Percentiles rank a stretch among this genome's conserved stretches.
These are phyloP conservation scores for Drosophila sucinea DNA, from an alignment of 1,140 invertebrate genomes.

Conservation along the genomic window DNA sequence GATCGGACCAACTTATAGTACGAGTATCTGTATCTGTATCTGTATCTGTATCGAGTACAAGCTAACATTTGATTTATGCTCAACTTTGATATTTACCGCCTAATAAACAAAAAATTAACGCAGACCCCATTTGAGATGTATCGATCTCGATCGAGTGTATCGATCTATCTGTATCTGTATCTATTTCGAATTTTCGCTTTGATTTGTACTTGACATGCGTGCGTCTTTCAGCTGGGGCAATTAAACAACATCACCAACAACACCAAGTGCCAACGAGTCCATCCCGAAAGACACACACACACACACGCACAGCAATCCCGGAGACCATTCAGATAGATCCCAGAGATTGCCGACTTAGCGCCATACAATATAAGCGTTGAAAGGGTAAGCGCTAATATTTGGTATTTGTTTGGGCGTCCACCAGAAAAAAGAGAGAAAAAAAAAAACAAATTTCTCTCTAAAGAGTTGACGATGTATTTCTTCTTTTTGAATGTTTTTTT, in stretches of 20 bases:
- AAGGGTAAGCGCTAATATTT: conserved; percentile 74
- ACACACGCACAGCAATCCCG: not conserved
- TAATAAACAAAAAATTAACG: conserved; percentile 81
- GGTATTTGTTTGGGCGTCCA: conserved; percentile 73
- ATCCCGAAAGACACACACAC: not conserved
- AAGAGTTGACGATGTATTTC: conserved; percentile 8
- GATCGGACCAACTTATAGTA: conserved; percentile 35
- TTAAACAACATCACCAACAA: conserved; percentile 69
- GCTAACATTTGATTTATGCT: conserved; percentile 76
- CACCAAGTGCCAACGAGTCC: conserved; percentile 44
- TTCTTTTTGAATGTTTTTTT: conserved; percentile 1
- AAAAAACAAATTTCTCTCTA: not conserved
- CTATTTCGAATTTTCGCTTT: conserved; percentile 64
- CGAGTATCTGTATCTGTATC: conserved; percentile 34
- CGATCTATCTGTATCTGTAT: conserved; percentile 40
- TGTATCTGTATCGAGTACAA: conserved; percentile 36
- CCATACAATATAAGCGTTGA: conserved; percentile 47
- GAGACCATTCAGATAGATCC: conserved; percentile 8
- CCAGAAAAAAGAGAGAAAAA: conserved; percentile 21
- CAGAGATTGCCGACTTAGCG: conserved; percentile 32
- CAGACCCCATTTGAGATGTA: conserved; percentile 48
- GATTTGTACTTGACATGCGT: conserved; percentile 74
- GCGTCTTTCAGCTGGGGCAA: conserved; percentile 71
- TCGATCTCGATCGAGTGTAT: conserved; percentile 26
- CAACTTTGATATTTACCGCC: conserved; percentile 80